Conservation (phyloP, 2,113 vertebrate species). For the Anoura caudifer region DNA sequence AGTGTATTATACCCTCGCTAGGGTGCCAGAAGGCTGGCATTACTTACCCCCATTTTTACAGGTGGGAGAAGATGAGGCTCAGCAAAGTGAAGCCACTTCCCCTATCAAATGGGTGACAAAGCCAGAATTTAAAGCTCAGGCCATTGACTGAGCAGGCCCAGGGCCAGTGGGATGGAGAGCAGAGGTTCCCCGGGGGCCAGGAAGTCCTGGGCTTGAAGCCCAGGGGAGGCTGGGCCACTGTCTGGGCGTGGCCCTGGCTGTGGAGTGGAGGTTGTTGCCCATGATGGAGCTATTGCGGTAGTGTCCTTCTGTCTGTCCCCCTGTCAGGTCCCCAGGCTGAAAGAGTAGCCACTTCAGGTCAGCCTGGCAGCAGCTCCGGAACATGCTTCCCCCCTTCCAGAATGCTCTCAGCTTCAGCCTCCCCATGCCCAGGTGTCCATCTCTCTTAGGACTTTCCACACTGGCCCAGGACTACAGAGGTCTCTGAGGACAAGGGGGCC, state of each 20-base stretch:
- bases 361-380: background rate
- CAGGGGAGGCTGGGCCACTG: background rate
- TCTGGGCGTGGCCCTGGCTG: background rate
- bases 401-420: background rate
- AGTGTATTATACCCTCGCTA: background rate
- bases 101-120: background rate
- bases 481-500: background rate
- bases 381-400: background rate
- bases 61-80: background rate
- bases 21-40: background rate
- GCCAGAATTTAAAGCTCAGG: background rate
- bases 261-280: background rate
- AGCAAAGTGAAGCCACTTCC: background rate
- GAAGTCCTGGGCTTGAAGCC: background rate
- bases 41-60: background rate
- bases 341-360: no score
- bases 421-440: background rate
- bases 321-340: background rate
- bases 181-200: background rate
- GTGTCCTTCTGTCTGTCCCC: background rate
- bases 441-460: background rate
- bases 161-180: background rate
- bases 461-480: background rate
- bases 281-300: accelerated
- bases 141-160: background rate